phyloP scores from a whole-genome alignment of 2,113 vertebrate genomes.

The Oncorhynchus nerka region DNA sequence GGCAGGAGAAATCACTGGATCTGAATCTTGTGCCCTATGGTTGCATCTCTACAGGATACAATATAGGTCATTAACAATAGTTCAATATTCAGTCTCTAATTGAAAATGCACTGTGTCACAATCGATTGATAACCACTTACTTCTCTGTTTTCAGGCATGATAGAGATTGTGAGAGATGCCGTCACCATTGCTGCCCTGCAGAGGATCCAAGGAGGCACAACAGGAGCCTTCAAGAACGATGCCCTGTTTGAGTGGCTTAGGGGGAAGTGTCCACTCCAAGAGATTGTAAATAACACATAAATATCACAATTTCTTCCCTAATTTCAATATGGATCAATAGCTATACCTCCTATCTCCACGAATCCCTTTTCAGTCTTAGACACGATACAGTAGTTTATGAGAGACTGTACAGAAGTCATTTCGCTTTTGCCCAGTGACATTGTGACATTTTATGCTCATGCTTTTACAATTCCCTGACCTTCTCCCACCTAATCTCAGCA shows the following conservation, averaged over 20 bases:
- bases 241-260: conserved; percentile 76
- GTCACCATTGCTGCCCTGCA: conserved; percentile 74
- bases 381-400: background rate
- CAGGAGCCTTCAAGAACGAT: conserved; percentile 71
- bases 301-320: too few relatives aligned
- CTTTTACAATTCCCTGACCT: background rate
- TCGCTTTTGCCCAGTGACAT: too few relatives aligned
- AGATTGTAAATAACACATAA: conserved; percentile 63
- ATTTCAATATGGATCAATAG: too few relatives aligned
- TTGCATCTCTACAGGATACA: conserved; percentile 78
- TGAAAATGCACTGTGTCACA: too few relatives aligned
- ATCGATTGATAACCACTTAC: background rate
- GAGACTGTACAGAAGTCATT: background rate
- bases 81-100: too few relatives aligned
- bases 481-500: conserved; percentile 48
- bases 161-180: conserved; percentile 76
- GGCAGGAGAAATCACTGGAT: conserved; percentile 77
- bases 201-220: conserved; percentile 65
- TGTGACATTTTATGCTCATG: too few relatives aligned
- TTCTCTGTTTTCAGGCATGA: conserved; percentile 66
- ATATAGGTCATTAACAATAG: conserved; percentile 65
- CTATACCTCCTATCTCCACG: too few relatives aligned
- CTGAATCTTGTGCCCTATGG: conserved; percentile 78
- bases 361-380: background rate
- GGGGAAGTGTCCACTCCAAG: conserved; percentile 68